These are phyloP conservation scores for Urocolius indicus DNA, from an alignment of 2,113 vertebrate species.

Conservation along the genomic window DNA sequence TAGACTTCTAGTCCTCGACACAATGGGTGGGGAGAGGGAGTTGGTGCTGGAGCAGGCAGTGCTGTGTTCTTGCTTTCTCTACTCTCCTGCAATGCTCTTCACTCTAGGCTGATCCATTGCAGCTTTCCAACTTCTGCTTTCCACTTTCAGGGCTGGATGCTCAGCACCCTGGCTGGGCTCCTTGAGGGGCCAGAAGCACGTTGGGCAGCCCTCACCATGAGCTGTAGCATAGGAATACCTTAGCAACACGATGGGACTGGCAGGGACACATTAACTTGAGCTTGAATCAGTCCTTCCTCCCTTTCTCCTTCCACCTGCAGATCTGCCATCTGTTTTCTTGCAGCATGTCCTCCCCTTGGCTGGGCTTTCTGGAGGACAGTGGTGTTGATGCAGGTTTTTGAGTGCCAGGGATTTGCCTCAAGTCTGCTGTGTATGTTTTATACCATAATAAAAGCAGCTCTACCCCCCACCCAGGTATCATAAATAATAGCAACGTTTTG, in stretches of 20 bases:
- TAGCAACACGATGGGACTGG: not conserved
- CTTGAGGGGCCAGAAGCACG: not conserved
- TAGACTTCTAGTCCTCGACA: not conserved
- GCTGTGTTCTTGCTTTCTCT: not conserved
- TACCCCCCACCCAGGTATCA: not conserved
- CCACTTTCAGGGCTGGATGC: too few relatives aligned
- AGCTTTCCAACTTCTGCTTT: not conserved
- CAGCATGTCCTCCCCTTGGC: not conserved
- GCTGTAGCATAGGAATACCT: not conserved
- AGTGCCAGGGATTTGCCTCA: not conserved
- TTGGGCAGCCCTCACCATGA: not conserved
- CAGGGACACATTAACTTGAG: not conserved
- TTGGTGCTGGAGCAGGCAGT: not conserved
- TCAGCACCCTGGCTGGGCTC: not conserved
- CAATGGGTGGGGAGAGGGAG: not conserved
- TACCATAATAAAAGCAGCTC: not conserved
- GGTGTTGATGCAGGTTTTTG: not conserved
- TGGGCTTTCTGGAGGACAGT: not conserved
- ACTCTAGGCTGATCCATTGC: not conserved
- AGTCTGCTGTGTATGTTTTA: not conserved
- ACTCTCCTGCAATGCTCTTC: not conserved
- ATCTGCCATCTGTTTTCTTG: not conserved
- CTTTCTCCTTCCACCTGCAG: not conserved
- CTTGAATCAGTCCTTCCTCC: not conserved
- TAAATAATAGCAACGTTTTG: not conserved